Base-by-base conservation (phyloP, 2,113 vertebrate species). In the Muscicapa adusta region DNA sequence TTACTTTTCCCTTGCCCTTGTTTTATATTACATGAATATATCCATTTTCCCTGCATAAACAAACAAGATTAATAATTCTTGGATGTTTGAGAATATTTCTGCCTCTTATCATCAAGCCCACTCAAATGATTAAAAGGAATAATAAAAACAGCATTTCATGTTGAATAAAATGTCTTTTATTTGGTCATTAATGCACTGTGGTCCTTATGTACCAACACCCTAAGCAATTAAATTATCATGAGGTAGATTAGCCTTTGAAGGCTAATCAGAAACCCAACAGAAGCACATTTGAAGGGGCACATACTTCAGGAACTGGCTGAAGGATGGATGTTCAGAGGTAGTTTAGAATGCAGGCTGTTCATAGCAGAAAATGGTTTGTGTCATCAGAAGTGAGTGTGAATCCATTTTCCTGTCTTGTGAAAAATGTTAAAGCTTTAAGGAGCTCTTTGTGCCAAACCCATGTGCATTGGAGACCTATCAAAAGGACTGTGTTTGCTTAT, bases 31-130 rank as follows among this genome's bases (percentile, higher is more conserved):
- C 58, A 94, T 48, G 57, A 89, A 72, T 91, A 45, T 74, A 93
- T 93, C 43, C 4, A 47, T 87, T 94, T 91, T 61, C 31, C 42
- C 28, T 80, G 31, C 31, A 83, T 88, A 91, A 94, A 85, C 40
- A 88, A 87, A 76, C 42, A 94, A 74, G 87, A 91, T 82, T 85
- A 85, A 79, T 93, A 86, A 91, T 94, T 94, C 62, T 68, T 91
- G 42, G 29, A 79, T 91, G 33, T 78, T 48, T 85, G 86, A 77
- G 38, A 94, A 77, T 85, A 54, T 68, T 67, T 82, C 80, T 88
- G 74, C 70, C 56, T 90, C 63, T 91, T 93, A 82, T 74, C 61
- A 82, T 88, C 58, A 86, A 86, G 33, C 9, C 73, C 14, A 92
- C 86, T 84, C 54, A 89, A 82, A 85, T 83, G 63, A 94, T 92